Conservation (phyloP, 2,888 invertebrate species). For the Cerastoderma edule region DNA sequence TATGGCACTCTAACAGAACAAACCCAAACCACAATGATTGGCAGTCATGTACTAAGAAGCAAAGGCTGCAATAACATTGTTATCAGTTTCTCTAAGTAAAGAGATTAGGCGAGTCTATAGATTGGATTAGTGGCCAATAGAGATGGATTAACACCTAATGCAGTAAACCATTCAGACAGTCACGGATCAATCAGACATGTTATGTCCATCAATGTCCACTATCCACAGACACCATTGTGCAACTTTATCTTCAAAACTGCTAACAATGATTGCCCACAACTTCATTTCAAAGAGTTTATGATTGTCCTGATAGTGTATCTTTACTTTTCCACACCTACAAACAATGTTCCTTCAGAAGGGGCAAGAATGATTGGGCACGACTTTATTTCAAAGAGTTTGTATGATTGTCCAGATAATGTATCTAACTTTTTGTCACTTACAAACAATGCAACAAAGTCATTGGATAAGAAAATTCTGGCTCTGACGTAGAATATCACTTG, state of each 20-base stretch:
- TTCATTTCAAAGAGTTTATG: neutral
- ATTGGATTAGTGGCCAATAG: slow-evolving; percentile 8
- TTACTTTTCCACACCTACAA: slow-evolving; percentile 9
- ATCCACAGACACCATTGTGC: slow-evolving; percentile 4
- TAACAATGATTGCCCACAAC: slow-evolving; percentile 4
- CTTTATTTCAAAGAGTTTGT: too few relatives aligned
- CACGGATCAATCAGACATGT: slow-evolving; percentile 13
- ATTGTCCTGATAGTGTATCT: slow-evolving; percentile 11
- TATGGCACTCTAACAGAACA: neutral
- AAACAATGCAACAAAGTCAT: too few relatives aligned
- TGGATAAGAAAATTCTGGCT: too few relatives aligned
- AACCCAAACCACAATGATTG: neutral
- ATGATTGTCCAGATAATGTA: too few relatives aligned
- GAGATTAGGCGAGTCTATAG: slow-evolving; percentile 19
- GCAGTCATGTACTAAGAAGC: neutral
- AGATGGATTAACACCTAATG: slow-evolving; percentile 24
- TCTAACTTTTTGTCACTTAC: too few relatives aligned
- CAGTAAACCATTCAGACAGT: slow-evolving; percentile 14
- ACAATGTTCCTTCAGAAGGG: too few relatives aligned
- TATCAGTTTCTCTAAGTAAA: slow-evolving; percentile 5
- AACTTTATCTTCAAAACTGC: slow-evolving; percentile 1
- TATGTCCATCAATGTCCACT: slow-evolving; percentile 15
- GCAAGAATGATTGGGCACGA: too few relatives aligned
- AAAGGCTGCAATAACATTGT: neutral
- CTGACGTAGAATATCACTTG: too few relatives aligned